Evolutionary conservation across 2,888 invertebrate genomes (phyloP).

Genomic region (Cecidostiba fungosa): DNA sequence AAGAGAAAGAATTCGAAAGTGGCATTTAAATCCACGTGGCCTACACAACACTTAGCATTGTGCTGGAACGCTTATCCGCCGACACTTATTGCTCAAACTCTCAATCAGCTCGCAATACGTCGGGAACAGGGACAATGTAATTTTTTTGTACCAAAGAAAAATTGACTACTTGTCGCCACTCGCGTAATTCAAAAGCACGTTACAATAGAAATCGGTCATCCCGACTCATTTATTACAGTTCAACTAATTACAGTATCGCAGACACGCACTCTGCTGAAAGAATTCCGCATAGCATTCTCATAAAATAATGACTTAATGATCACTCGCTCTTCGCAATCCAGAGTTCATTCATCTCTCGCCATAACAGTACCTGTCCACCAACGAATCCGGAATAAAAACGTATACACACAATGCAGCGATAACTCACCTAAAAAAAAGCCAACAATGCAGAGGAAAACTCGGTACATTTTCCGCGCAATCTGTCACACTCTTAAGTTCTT

Average conservation of each 20-base stretch:
- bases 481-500: background rate
- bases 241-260: background rate
- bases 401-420: background rate
- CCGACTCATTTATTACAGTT: background rate
- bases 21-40: no score
- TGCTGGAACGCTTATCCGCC: no score
- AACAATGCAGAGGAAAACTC: background rate
- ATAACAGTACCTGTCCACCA: conserved; percentile 1
- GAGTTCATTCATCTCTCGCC: conserved; percentile 12
- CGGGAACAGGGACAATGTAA: no score
- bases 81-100: no score
- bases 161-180: background rate
- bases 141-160: background rate
- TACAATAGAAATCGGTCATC: background rate
- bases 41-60: no score
- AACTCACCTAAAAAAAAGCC: conserved; percentile 19
- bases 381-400: conserved; percentile 17
- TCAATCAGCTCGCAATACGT: no score
- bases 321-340: background rate
- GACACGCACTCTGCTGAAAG: background rate
- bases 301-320: conserved; percentile 11
- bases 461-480: background rate
- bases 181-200: background rate
- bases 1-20: no score
- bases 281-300: background rate